phyloP scores from a whole-genome alignment of 2,888 invertebrate species.

The Cheilosia scutellata region DNA sequence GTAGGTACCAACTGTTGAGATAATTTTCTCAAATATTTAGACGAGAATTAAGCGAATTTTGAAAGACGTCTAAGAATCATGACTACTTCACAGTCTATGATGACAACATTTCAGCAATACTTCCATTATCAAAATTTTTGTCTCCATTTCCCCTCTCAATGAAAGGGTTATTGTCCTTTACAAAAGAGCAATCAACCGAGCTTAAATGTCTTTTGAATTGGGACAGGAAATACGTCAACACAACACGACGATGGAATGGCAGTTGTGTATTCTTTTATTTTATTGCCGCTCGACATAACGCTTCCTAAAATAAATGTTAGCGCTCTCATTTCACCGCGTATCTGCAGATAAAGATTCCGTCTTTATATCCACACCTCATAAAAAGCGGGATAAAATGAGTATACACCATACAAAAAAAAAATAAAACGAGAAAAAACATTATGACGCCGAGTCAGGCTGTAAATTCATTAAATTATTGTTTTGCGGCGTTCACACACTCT shows the following conservation, averaged over 20 bases:
- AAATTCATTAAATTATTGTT: slow-evolving; percentile 74
- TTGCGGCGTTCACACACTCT: slow-evolving; percentile 45
- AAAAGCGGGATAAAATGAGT: slow-evolving; percentile 32
- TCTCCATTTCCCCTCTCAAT: background rate
- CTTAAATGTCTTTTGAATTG: slow-evolving; percentile 43
- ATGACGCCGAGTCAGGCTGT: slow-evolving; percentile 44
- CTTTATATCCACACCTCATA: slow-evolving; percentile 64
- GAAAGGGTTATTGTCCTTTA: slow-evolving; percentile 30
- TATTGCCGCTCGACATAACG: slow-evolving; percentile 8
- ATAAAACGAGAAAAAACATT: background rate
- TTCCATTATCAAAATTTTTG: background rate
- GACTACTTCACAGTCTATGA: too few relatives aligned
- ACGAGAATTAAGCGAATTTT: too few relatives aligned
- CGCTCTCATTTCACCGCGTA: slow-evolving; percentile 10
- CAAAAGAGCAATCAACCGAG: slow-evolving; percentile 30
- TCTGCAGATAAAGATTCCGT: slow-evolving; percentile 42
- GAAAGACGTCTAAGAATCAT: too few relatives aligned
- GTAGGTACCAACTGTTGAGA: too few relatives aligned
- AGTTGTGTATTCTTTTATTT: slow-evolving; percentile 26
- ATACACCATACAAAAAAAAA: background rate
- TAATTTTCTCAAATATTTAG: too few relatives aligned
- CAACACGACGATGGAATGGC: slow-evolving; percentile 26
- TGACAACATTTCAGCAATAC: background rate
- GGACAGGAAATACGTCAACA: slow-evolving; percentile 48
- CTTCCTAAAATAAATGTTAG: background rate